Base-by-base conservation (phyloP, 2,888 invertebrate genomes). In the Tetropium fuscum region DNA sequence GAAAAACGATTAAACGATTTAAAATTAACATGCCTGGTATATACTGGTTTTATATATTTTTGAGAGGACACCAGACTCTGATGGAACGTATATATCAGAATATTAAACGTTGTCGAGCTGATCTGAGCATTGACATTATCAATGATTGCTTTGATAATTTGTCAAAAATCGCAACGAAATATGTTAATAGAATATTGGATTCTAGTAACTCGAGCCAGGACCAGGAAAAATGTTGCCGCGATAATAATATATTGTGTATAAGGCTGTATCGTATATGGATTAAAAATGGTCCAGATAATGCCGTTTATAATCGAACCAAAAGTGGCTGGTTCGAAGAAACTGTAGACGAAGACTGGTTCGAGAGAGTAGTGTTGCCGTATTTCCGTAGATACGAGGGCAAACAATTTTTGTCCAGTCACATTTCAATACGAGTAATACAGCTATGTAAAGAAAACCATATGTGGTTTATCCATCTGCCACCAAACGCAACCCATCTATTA, bases 81-180 rank as follows among this genome's bases (percentile, higher is more conserved):
- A n/a, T n/a, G n/a, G n/a, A n/a, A n/a, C n/a, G n/a, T n/a, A n/a
- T 47, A 47, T 22, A 30, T 47, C 25, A 47, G 25, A 47, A 47
- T 6, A 47, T 47, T 15, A 47, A 47, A n/a, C 30, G 47, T 7
- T 47, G 8, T 22, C 7, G 47, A 27, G 47, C 47, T 47, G 47
- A 6, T 15, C 7, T 47, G 15, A 30, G 16, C 30, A 10, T 10
- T 6, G 30, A 47, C 6, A 25, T 25, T 7, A 25, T 25, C 8
- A 8, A 27, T 27, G 27, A 27, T 5, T 27, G 10, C 10, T 27
- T 27, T 10, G 10, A 2, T 10, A 27, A 27, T 27, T 5, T 27
- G 1, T 27, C 5, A 10, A 2, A 3, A 3, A 5, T 10, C 10
- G n/a, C n/a, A n/a, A n/a, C n/a, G n/a, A n/a, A n/a, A n/a, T n/a